phyloP scores from a whole-genome alignment of 2,888 invertebrate species.

The Adelognathus sp. region DNA sequence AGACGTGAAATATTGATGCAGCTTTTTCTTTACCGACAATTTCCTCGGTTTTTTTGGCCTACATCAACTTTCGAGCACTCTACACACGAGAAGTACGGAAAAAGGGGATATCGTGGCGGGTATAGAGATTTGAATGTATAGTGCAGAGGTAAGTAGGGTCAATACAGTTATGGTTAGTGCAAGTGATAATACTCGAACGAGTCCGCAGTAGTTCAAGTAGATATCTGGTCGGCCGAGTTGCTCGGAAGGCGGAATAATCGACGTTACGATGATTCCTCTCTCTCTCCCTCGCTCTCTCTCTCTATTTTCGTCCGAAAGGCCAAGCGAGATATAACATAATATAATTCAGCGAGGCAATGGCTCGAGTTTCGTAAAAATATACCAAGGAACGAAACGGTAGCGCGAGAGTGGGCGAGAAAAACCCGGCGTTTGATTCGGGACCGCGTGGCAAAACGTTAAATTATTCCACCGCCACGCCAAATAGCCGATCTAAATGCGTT shows the following conservation, averaged over 20 bases:
- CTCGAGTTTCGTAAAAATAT: conserved; percentile 53
- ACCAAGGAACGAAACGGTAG: conserved; percentile 24
- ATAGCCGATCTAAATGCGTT: conserved; percentile 78
- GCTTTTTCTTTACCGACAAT: conserved; percentile 59
- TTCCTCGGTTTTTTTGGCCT: conserved; percentile 4
- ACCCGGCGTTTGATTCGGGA: conserved; percentile 55
- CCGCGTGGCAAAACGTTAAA: conserved; percentile 73
- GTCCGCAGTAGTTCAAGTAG: conserved; percentile 39
- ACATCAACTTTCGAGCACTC: not conserved
- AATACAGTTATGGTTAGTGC: conserved; percentile 16
- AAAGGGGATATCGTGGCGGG: not conserved
- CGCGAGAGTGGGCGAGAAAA: conserved; percentile 22
- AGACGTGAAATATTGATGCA: conserved; percentile 72
- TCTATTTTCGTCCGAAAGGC: too few relatives aligned
- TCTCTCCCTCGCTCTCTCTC: not conserved
- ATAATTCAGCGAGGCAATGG: conserved; percentile 55
- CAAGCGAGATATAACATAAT: conserved; percentile 57
- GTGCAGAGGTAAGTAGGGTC: conserved; percentile 29
- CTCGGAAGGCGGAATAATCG: conserved; percentile 51
- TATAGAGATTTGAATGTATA: conserved; percentile 43
- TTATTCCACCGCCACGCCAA: conserved; percentile 76
- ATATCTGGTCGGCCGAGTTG: conserved; percentile 41
- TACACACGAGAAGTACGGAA: conserved; percentile 1
- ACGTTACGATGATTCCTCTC: conserved; percentile 36
- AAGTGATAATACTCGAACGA: conserved; percentile 30